Conservation (phyloP, 2,797 vertebrate genomes). For the Phalanger gymnotis region DNA sequence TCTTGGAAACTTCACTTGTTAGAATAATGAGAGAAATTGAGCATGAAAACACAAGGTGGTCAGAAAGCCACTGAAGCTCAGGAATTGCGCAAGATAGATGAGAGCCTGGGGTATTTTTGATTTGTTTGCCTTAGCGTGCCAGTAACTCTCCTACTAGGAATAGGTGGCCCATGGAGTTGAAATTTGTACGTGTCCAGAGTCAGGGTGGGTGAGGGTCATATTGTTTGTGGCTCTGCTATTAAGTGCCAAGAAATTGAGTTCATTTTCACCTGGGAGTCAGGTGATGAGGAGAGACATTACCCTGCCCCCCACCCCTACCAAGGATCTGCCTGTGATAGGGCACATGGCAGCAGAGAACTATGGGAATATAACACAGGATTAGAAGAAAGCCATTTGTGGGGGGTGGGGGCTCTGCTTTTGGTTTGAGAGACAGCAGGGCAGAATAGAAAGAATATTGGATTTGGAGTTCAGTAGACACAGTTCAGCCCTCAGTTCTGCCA, state of each 20-base stretch:
- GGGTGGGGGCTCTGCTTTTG: background rate
- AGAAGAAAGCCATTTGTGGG: background rate
- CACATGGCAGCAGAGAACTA: background rate
- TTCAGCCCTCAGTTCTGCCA: background rate
- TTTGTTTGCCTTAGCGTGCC: background rate
- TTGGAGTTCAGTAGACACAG: background rate
- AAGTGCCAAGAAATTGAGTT: background rate
- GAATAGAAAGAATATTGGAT: background rate
- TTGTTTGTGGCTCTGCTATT: background rate
- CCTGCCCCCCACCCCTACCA: background rate
- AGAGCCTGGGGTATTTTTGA: background rate
- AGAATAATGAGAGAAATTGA: background rate
- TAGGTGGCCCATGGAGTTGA: background rate
- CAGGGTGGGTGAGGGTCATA: background rate
- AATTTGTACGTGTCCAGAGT: background rate
- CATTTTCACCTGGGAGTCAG: background rate
- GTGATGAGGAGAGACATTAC: background rate
- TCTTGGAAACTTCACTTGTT: background rate
- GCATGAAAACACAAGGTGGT: background rate
- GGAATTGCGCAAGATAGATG: background rate
- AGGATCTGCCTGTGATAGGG: background rate
- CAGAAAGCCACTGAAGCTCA: background rate
- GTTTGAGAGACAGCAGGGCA: background rate
- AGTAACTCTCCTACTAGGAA: background rate
- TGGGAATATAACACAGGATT: background rate